Evolutionary conservation across 2,888 invertebrate species (phyloP), one percentile per base, ranked within the genome.

Genomic region (Conomelus anceps): DNA sequence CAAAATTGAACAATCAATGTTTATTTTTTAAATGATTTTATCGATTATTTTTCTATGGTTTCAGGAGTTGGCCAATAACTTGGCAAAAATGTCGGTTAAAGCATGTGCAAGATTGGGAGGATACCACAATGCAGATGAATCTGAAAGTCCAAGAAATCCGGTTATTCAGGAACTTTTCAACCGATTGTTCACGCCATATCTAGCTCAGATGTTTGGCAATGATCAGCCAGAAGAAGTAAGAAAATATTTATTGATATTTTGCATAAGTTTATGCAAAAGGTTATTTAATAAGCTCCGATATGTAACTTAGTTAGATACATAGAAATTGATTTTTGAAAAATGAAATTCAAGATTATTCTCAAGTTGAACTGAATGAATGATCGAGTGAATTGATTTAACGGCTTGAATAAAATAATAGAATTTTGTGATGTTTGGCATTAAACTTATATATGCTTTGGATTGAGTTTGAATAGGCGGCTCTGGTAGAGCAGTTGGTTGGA

Each of bases 31-130:
- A 41, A 88, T 23, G 11, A 9, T 22, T 89, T 26, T 34, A 84
- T 34, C 17, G 22, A 84, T 88, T 23, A 85, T 87, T 84, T 90
- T 63, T 88, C 87, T 88, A 90, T 89, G 87, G 89, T 91, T 91
- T n/a, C 96, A 99, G 95, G 98, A 99, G 93, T 95, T 97, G 23
- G 96, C 97, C n/a, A 99, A 99, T 93, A 96, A 96, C 91, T 94
- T 99, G 91, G 99, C 99, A 0, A 97, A 97, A 93, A 95, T 97
- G 92, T 96, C 98, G 88, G 96, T 99, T 6, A 94, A 95, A 88
- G 98, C 99, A 0, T 96, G 98, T 92, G 97, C 97, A 0, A 95
- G 97, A 87, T 93, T 99, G 90, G 96, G 96, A 22, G 96, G 96
- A 90, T 97, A 97, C 93, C 94, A 95, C 88, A 94, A 94, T 34